Evolutionary conservation across 2,888 invertebrate genomes (phyloP).

Genomic region (Hypercompe scribonia): DNA sequence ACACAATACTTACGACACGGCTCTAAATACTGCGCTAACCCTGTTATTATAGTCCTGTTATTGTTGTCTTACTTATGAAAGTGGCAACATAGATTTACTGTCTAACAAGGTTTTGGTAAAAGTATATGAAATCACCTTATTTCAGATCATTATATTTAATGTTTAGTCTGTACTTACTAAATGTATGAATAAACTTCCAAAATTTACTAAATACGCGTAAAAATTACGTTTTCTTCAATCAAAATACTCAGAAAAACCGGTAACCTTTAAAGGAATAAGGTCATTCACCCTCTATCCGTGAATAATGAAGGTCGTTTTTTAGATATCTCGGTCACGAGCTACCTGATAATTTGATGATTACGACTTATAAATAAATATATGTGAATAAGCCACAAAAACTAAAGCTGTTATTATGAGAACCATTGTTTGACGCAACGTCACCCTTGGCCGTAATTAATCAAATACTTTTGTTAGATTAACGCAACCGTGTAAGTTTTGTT

Average conservation of each 20-base stretch:
- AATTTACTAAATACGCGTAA: constrained; percentile 15
- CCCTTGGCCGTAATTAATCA: constrained; percentile 67
- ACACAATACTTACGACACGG: constrained; percentile 56
- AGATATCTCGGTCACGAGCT: constrained; percentile 59
- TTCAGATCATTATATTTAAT: constrained; percentile 22
- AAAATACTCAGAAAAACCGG: constrained; percentile 26
- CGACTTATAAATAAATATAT: constrained; percentile 38
- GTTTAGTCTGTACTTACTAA: constrained; percentile 10
- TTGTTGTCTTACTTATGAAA: constrained; percentile 55
- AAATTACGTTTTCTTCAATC: constrained; percentile 28
- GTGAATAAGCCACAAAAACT: constrained; percentile 52
- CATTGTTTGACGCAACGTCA: constrained; percentile 53
- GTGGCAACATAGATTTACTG: constrained; percentile 30
- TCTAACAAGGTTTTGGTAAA: constrained; percentile 23
- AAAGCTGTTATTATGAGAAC: constrained; percentile 58
- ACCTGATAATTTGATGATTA: constrained; percentile 50
- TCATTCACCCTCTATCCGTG: constrained; percentile 66
- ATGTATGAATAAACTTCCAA: constrained; percentile 26
- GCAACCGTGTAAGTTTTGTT: constrained; percentile 26
- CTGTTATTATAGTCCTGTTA: constrained; percentile 63
- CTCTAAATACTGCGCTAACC: constrained; percentile 55
- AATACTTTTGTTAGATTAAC: constrained; percentile 50
- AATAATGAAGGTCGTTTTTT: constrained; percentile 65
- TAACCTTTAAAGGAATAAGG: constrained; percentile 58
- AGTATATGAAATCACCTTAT: neutral